Conservation (phyloP, 2,797 vertebrate species). For the Lacerta viridis region DNA sequence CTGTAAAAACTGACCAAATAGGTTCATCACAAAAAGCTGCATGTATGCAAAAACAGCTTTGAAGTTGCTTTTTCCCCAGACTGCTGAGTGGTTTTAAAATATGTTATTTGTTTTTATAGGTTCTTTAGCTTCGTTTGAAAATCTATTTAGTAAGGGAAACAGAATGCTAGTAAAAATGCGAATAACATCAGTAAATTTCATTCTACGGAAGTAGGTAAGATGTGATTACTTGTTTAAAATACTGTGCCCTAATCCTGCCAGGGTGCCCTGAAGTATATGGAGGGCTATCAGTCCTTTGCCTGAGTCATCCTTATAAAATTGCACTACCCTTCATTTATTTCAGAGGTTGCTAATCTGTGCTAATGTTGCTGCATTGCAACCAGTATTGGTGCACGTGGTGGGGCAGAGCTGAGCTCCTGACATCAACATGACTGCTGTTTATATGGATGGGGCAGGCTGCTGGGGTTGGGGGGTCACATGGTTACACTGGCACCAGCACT, state of each 20-base stretch:
- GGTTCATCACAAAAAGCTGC: not conserved
- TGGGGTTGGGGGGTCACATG: no score
- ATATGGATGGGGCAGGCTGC: no score
- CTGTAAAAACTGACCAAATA: not conserved
- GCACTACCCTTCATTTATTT: no score
- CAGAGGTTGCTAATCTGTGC: no score
- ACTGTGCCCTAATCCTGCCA: not conserved
- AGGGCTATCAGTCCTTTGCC: not conserved
- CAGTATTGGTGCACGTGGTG: no score
- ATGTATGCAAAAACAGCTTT: not conserved
- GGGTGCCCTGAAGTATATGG: not conserved
- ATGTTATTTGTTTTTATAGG: not conserved
- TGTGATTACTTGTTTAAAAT: not conserved
- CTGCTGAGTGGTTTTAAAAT: fast-evolving
- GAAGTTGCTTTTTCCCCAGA: not conserved
- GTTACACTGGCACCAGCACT: no score
- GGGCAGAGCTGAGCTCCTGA: no score
- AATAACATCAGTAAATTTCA: not conserved
- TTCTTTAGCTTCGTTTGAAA: not conserved
- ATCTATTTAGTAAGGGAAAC: fast-evolving
- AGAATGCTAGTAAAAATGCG: not conserved
- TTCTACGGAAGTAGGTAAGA: not conserved
- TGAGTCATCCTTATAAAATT: no score
- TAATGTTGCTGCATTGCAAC: no score
- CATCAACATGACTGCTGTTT: no score